phyloP scores from a whole-genome alignment of 1,140 invertebrate genomes.

The Anastrepha obliqua region DNA sequence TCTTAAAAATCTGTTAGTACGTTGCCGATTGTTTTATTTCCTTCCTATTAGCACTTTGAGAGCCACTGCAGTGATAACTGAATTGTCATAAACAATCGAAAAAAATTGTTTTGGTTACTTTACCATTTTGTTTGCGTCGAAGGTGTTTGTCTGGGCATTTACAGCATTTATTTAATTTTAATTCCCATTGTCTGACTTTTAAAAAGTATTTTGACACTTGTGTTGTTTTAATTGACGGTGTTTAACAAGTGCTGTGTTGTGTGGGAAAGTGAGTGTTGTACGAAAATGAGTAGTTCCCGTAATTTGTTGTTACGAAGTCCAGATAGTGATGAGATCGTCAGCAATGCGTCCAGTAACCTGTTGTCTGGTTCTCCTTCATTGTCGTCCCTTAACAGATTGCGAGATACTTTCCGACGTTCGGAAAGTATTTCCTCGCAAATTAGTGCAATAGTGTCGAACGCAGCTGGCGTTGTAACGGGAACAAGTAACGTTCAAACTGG shows the following conservation, averaged over 20 bases:
- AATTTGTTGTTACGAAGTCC: constrained; percentile 57
- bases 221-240: background rate
- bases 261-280: background rate
- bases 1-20: too few species aligned
- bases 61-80: background rate
- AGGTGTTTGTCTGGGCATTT: background rate
- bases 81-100: background rate
- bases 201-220: background rate
- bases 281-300: constrained; percentile 27
- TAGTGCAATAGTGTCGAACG: constrained; percentile 68
- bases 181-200: background rate
- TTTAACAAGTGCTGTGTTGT: background rate
- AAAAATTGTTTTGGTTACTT: background rate
- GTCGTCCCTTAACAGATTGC: constrained; percentile 68
- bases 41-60: background rate
- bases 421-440: constrained; percentile 70
- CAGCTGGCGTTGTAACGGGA: constrained; percentile 67
- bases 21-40: too few species aligned
- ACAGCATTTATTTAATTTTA: background rate
- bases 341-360: constrained; percentile 43
- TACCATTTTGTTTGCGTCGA: constrained; percentile 1
- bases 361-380: constrained; percentile 61
- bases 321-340: constrained; percentile 67
- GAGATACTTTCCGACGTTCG: constrained; percentile 70
- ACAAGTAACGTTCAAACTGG: constrained; percentile 62